Evolutionary conservation across 2,888 invertebrate species (phyloP).

Genomic region (Erpobdella octoculata): DNA sequence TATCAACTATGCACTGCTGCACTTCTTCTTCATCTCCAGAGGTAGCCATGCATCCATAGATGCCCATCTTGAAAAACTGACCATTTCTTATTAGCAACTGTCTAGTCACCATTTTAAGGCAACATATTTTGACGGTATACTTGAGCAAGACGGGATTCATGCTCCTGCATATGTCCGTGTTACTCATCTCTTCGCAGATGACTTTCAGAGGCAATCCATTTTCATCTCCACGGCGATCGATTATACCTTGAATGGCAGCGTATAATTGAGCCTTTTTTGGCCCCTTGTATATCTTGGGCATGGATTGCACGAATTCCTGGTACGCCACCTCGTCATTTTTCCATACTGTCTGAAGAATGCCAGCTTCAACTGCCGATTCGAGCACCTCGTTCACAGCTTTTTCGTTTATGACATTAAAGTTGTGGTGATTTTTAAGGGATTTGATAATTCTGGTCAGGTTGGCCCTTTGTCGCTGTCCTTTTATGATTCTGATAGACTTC

Average conservation of each 20-base stretch:
- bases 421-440: constrained; percentile 26
- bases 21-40: constrained; percentile 14
- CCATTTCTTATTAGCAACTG: constrained; percentile 21
- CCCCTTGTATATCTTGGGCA: constrained; percentile 15
- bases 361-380: constrained; percentile 25
- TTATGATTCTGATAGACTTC: constrained; percentile 78
- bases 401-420: not conserved
- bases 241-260: constrained; percentile 18
- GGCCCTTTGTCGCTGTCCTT: constrained; percentile 87
- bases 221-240: not conserved
- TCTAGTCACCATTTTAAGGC: constrained; percentile 24
- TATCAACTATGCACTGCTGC: constrained; percentile 6
- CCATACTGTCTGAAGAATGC: constrained; percentile 21
- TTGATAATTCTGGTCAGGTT: constrained; percentile 66
- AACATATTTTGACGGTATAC: constrained; percentile 23
- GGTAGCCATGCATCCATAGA: constrained; percentile 19
- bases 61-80: constrained; percentile 11
- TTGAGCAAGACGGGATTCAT: constrained; percentile 26
- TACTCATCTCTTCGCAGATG: constrained; percentile 22
- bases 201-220: constrained; percentile 21
- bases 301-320: constrained; percentile 25
- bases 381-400: constrained; percentile 1
- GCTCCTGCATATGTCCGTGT: constrained; percentile 4
- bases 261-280: constrained; percentile 21
- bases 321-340: constrained; percentile 27